phyloP scores from a whole-genome alignment of 2,888 invertebrate species.

The Pyralis farinalis region DNA sequence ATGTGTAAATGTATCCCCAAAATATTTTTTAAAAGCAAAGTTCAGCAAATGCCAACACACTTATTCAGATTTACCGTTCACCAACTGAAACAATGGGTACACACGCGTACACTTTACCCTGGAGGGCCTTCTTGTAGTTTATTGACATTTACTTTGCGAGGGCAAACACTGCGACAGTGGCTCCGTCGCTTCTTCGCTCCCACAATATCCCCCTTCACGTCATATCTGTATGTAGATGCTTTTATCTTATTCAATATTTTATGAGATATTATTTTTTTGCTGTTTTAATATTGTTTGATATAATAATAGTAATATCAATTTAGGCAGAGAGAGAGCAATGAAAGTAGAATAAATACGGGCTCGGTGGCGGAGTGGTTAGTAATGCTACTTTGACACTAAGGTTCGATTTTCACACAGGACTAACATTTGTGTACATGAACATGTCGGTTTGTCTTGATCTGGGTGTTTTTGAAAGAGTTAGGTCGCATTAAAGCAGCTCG shows the following conservation, averaged over 20 bases:
- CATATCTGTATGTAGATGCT: constrained; percentile 1
- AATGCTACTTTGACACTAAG: no score
- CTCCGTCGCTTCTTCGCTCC: constrained; percentile 34
- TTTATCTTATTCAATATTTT: not conserved
- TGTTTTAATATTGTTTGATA: no score
- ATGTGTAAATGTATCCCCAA: no score
- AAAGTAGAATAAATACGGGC: no score
- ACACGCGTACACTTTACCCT: constrained; percentile 54
- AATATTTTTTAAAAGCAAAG: not conserved
- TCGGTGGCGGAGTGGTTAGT: no score
- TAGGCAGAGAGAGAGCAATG: no score
- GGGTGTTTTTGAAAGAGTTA: no score
- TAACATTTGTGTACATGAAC: no score
- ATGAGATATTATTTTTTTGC: not conserved
- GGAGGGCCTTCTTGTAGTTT: constrained; percentile 63
- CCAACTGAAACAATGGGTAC: constrained; percentile 48
- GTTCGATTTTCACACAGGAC: no score
- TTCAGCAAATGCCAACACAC: not conserved
- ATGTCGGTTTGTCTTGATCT: no score
- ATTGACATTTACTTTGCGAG: constrained; percentile 77
- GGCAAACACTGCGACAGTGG: constrained; percentile 64
- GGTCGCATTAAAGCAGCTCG: no score
- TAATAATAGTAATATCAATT: no score
- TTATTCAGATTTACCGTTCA: constrained; percentile 23
- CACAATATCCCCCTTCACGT: not conserved